Conservation (phyloP, 2,113 vertebrate species). For the Dinomys branickii region DNA sequence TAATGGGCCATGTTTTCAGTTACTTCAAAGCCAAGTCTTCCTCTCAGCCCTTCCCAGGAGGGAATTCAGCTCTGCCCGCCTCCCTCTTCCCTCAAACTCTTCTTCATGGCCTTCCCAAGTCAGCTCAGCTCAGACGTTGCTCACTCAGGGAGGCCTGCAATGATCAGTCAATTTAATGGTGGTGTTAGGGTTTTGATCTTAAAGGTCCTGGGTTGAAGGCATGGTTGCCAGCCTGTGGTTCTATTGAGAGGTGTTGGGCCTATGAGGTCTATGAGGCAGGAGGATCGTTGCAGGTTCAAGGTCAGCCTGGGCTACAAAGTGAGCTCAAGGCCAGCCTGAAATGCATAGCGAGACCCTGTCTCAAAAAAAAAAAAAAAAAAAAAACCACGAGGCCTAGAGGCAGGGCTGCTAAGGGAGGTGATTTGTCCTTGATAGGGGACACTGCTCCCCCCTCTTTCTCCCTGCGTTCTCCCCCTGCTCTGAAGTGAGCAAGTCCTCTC, state of each 20-base stretch:
- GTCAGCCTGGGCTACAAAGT: too few relatives aligned
- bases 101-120: not conserved
- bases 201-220: not conserved
- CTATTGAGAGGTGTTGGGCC: not conserved
- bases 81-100: not conserved
- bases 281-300: too few relatives aligned
- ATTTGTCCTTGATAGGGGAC: not conserved
- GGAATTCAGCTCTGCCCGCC: not conserved
- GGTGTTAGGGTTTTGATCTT: not conserved
- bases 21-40: not conserved
- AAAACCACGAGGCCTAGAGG: not conserved
- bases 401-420: not conserved
- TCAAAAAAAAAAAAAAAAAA: too few relatives aligned
- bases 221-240: not conserved
- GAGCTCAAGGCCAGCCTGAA: too few relatives aligned
- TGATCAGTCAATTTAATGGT: rapidly evolving
- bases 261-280: not conserved
- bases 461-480: too few relatives aligned
- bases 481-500: not conserved
- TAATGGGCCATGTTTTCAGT: not conserved
- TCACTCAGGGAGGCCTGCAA: not conserved
- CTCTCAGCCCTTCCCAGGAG: not conserved
- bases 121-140: not conserved
- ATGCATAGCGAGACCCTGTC: too few relatives aligned
- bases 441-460: not conserved